A percentile compares a stretch with the other conserved stretches of the same genome.
These are phyloP conservation scores for Lepidocolaptes lacrymiger DNA, from an alignment of 2,797 vertebrate genomes.

Conservation along the genomic window DNA sequence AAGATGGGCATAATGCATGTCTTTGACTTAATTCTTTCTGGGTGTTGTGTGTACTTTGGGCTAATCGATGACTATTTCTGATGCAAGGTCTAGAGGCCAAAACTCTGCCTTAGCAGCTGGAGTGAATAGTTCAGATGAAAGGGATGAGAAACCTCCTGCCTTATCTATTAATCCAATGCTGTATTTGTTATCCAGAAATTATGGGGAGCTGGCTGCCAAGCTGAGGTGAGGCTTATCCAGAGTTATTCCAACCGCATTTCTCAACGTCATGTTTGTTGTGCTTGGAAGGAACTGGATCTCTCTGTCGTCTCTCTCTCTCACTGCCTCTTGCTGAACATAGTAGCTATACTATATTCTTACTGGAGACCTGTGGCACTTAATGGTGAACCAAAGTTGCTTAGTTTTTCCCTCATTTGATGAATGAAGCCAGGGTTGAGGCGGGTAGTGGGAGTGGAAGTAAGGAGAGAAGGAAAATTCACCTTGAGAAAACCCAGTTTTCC, in stretches of 20 bases:
- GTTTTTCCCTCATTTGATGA: slow-evolving; percentile 30
- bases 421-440: not conserved
- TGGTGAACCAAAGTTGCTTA: slow-evolving; percentile 22
- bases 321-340: slow-evolving; percentile 46
- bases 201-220: slow-evolving; percentile 29
- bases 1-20: not conserved
- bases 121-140: not conserved
- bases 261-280: slow-evolving; percentile 64
- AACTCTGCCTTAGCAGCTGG: not conserved
- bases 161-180: slow-evolving; percentile 44
- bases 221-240: slow-evolving; percentile 48
- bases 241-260: slow-evolving; percentile 25
- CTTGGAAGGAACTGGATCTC: slow-evolving; percentile 43
- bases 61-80: not conserved
- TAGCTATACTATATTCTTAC: slow-evolving; percentile 52
- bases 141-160: not conserved
- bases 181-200: slow-evolving; percentile 47
- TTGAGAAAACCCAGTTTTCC: slow-evolving; percentile 37
- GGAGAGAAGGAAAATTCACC: slow-evolving; percentile 22
- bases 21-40: not conserved
- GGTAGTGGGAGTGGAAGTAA: not conserved
- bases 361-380: not conserved
- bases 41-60: not conserved
- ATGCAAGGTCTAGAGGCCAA: not conserved
- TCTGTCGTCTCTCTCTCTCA: slow-evolving; percentile 12